Conservation (phyloP, 2,888 invertebrate genomes). For the Cheilosia variabilis region DNA sequence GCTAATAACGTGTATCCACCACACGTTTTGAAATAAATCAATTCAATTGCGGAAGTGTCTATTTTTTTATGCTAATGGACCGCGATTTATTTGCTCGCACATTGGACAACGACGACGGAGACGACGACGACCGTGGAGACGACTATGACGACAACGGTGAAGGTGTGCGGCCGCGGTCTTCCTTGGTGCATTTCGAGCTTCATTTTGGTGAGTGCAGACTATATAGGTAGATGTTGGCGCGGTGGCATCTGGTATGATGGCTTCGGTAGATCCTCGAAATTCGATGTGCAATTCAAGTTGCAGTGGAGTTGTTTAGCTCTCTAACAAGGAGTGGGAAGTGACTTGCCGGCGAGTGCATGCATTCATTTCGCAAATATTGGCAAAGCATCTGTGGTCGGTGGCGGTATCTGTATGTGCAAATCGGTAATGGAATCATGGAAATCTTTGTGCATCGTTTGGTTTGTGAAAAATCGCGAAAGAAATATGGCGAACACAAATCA, state of each 20-base stretch:
- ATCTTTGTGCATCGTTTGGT: conserved; percentile 40
- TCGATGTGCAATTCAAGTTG: conserved; percentile 16
- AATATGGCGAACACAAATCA: conserved; percentile 11
- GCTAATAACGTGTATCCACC: conserved; percentile 62
- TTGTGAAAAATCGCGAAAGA: not conserved
- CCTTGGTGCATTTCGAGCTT: conserved; percentile 29
- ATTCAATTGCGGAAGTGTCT: conserved; percentile 74
- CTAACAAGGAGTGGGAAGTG: conserved; percentile 54
- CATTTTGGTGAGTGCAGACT: not conserved
- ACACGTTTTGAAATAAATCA: conserved; percentile 67
- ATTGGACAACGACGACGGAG: conserved; percentile 22
- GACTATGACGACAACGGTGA: conserved; percentile 18
- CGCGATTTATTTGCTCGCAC: conserved; percentile 71
- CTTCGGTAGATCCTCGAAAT: conserved; percentile 23
- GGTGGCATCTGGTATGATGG: conserved; percentile 2
- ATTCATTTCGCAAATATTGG: conserved; percentile 52
- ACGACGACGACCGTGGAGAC: conserved; percentile 22
- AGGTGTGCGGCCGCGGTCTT: conserved; percentile 18
- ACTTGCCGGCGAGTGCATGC: conserved; percentile 28
- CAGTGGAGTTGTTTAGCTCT: conserved; percentile 42
- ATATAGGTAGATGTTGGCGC: conserved; percentile 4
- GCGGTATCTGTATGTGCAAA: conserved; percentile 31
- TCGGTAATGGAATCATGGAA: conserved; percentile 56
- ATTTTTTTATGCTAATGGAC: conserved; percentile 70
- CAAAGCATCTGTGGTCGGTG: conserved; percentile 24